Conservation (phyloP, 2,888 invertebrate species). For the Nephrotoma guestfalica region DNA sequence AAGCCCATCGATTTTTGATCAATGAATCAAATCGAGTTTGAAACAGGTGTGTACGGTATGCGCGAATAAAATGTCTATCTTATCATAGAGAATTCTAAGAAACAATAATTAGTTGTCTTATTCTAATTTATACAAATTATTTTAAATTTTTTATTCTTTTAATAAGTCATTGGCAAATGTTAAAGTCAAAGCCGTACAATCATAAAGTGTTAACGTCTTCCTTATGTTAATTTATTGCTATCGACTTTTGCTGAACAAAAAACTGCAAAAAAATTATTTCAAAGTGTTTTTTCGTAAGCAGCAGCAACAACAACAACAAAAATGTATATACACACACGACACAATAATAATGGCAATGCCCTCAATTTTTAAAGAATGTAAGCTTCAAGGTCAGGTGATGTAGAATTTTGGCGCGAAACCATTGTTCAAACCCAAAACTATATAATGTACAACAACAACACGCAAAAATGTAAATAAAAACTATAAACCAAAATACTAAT, state of each 20-base stretch:
- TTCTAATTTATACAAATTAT: not conserved
- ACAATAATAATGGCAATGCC: not conserved
- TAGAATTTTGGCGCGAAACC: not conserved
- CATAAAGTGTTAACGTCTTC: slow-evolving; percentile 5
- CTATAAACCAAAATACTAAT: not conserved
- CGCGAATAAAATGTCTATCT: not conserved
- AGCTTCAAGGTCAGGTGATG: not conserved
- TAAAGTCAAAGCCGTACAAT: not conserved
- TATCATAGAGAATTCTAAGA: not conserved
- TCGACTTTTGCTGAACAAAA: not conserved
- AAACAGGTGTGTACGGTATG: not conserved
- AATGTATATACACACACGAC: not conserved
- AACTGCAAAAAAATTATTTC: not conserved
- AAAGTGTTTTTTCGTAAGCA: not conserved
- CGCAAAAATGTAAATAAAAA: not conserved
- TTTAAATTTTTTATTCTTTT: not conserved
- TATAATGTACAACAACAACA: not conserved
- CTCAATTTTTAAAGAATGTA: not conserved
- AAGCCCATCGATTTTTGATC: not conserved
- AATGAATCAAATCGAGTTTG: not conserved
- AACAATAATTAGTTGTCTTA: not conserved
- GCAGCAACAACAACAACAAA: not conserved
- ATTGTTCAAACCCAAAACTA: not conserved
- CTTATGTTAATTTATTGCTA: slow-evolving; percentile 6
- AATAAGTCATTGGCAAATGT: not conserved